Evolutionary conservation across 2,797 vertebrate species (phyloP), one percentile per base, ranked within the genome.

Genomic region (Heterohyrax brucei): DNA sequence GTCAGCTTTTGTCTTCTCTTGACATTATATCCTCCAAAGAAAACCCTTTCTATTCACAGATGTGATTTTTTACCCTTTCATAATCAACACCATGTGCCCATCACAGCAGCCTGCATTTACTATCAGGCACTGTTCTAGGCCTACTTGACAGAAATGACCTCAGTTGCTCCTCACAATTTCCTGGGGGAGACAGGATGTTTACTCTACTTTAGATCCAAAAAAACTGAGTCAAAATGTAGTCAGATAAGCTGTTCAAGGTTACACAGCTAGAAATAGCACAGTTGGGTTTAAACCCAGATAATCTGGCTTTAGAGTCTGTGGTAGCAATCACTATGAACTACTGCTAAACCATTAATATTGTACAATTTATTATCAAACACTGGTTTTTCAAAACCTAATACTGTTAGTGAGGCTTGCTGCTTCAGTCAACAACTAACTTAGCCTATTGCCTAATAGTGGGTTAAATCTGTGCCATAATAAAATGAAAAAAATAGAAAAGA

Each of bases 361-460:
- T n/a, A 21, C n/a, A 89, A 77, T 85, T 64, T 68, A 56, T 73
- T 90, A 90, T 10, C 73, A 80, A 77, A 79, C 56, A 77, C 0
- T 50, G 16, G 77, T 84, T 89, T 89, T 94, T 80, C 78, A 78
- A 14, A 94, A 91, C 44, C 68, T 39, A 87, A 14, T 2, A 84
- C 30, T 72, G 91, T 87, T 79, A 75, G 39, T 12, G 94, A 59
- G 64, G 61, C 39, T 79, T 81, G 22, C 46, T 33, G 9, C 46
- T 68, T 87, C 87, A 91, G 39, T 83, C 89, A 53, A 50, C 24
- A 87, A 91, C 82, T 72, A 44, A 81, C n/a, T 93, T 89, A 95
- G 68, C 48, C 50, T 92, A 84, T 1, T 95, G 39, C 59, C 50
- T 76, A 62, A 81, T 10, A 39, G 26, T 85, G n/a, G 89, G 24